phyloP scores from a whole-genome alignment of 2,797 vertebrate species.

The Sebastes matsubarae region DNA sequence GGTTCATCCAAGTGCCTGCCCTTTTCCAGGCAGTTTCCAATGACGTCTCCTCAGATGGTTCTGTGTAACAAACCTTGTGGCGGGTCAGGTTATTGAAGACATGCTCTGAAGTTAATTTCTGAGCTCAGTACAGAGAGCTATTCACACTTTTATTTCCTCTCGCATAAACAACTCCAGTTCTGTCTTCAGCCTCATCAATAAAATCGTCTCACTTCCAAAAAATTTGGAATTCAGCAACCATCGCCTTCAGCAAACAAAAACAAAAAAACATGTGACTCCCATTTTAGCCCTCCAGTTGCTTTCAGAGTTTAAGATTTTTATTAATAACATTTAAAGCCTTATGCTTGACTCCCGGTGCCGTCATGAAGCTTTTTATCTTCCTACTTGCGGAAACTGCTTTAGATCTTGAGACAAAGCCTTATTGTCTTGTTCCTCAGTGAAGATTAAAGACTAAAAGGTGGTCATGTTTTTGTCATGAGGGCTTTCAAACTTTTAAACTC shows the following conservation, averaged over 20 bases:
- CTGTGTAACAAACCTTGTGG: background rate
- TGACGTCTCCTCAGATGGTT: background rate
- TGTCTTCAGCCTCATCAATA: background rate
- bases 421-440: constrained; percentile 44
- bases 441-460: constrained; percentile 49
- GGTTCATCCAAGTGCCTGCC: too few species aligned
- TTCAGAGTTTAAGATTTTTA: constrained; percentile 30
- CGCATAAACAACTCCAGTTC: background rate
- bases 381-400: constrained; percentile 28
- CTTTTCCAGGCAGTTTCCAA: too few species aligned
- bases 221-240: background rate
- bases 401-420: constrained; percentile 52
- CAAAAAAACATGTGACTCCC: background rate
- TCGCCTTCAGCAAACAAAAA: background rate
- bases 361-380: constrained; percentile 47
- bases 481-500: constrained; percentile 37
- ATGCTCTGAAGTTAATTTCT: background rate
- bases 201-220: background rate
- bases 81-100: too few species aligned
- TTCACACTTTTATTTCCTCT: background rate
- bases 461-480: constrained; percentile 23
- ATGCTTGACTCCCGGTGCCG: constrained; percentile 30
- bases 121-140: background rate
- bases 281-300: constrained; percentile 10
- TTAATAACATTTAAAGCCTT: constrained; percentile 44